These are phyloP conservation scores for Actinemys pallida DNA, from an alignment of 2,113 vertebrate genomes.

Conservation along the genomic window DNA sequence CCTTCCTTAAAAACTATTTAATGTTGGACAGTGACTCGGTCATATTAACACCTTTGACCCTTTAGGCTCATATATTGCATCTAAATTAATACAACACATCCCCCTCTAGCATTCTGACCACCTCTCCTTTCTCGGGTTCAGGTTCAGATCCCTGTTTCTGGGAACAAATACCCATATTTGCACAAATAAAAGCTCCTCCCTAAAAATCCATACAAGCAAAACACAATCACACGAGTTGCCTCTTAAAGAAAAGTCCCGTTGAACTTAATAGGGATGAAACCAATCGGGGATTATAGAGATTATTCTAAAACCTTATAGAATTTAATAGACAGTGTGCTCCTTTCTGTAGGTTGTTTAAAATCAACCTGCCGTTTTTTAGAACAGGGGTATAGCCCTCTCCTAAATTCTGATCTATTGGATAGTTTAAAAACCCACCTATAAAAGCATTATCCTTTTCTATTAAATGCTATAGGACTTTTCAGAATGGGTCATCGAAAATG, in stretches of 20 bases:
- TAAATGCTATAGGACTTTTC: background rate
- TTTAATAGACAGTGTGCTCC: background rate
- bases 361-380: background rate
- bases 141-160: background rate
- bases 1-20: background rate
- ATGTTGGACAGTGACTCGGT: background rate
- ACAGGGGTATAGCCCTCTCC: background rate
- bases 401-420: background rate
- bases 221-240: background rate
- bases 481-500: background rate
- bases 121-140: background rate
- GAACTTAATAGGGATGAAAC: background rate
- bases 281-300: background rate
- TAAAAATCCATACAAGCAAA: background rate
- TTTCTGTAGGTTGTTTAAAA: background rate
- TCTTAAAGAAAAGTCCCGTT: background rate
- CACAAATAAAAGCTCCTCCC: background rate
- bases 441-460: background rate
- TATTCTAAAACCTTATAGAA: accelerated
- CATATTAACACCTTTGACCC: background rate
- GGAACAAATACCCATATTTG: accelerated
- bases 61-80: background rate
- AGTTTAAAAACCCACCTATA: background rate
- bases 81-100: background rate
- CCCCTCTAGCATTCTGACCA: background rate